phyloP scores from a whole-genome alignment of 2,888 invertebrate species.

The Junonia oenone region DNA sequence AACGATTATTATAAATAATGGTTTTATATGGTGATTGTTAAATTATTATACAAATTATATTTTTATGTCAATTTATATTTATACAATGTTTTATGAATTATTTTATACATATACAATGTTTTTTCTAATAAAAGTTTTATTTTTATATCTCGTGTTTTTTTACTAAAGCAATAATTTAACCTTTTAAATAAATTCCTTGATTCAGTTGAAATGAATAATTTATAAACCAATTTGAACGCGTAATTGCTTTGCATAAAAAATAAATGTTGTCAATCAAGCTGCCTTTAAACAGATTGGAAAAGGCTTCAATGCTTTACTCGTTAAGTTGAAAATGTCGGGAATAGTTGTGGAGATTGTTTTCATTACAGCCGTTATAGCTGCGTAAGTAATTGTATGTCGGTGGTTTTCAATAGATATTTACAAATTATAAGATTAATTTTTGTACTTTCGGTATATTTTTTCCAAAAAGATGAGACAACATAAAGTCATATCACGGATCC shows the following conservation, averaged over 20 bases:
- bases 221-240: slow-evolving; percentile 22
- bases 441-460: too few species aligned
- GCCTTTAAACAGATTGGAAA: neutral
- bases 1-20: too few species aligned
- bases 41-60: neutral
- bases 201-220: slow-evolving; percentile 2
- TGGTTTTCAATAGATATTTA: too few species aligned
- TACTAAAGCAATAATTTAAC: neutral
- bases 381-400: slow-evolving; percentile 1
- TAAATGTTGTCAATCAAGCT: slow-evolving; percentile 39
- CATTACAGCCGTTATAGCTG: neutral
- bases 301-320: slow-evolving; percentile 3
- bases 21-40: too few species aligned
- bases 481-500: too few species aligned
- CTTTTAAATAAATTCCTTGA: neutral
- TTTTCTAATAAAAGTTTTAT: neutral
- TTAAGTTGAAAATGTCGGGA: slow-evolving; percentile 24
- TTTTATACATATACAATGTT: slow-evolving; percentile 5
- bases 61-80: neutral
- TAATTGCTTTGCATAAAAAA: slow-evolving; percentile 45
- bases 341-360: neutral
- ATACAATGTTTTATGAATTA: too few species aligned
- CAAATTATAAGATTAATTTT: too few species aligned
- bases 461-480: too few species aligned
- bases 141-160: neutral